Conservation (phyloP, 2,888 invertebrate genomes). For the Habroteleia sp. region DNA sequence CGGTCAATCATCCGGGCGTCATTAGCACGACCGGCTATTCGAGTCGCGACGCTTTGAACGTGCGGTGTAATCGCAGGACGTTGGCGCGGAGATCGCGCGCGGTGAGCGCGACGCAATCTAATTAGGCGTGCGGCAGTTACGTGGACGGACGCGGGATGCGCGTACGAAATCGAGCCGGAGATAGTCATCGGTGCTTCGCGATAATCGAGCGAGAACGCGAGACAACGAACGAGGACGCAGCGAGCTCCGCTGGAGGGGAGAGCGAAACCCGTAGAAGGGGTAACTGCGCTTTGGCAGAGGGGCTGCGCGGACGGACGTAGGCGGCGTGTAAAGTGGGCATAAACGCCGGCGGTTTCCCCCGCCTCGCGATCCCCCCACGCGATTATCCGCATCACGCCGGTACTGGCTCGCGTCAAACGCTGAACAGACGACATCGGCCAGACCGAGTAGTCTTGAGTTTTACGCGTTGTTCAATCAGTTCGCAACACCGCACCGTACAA, state of each 20-base stretch:
- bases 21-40: constrained; percentile 22
- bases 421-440: constrained; percentile 75
- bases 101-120: constrained; percentile 72
- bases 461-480: constrained; percentile 75
- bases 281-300: background rate
- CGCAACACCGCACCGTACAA: constrained; percentile 72
- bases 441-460: constrained; percentile 72
- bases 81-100: constrained; percentile 47
- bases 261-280: constrained; percentile 32
- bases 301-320: constrained; percentile 23
- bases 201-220: constrained; percentile 27
- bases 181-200: constrained; percentile 34
- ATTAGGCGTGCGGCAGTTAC: constrained; percentile 65
- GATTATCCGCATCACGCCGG: no score
- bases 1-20: constrained; percentile 43
- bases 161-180: constrained; percentile 48
- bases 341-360: constrained; percentile 62
- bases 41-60: constrained; percentile 33
- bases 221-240: constrained; percentile 1
- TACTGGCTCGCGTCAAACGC: constrained; percentile 69
- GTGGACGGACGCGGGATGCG: constrained; percentile 42
- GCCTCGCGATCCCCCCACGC: constrained; percentile 14
- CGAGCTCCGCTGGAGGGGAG: constrained; percentile 14
- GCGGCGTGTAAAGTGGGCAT: constrained; percentile 69
- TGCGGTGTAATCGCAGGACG: constrained; percentile 36